Evolutionary conservation across 1,140 invertebrate genomes (phyloP).

Genomic region (Bombus turneri): DNA sequence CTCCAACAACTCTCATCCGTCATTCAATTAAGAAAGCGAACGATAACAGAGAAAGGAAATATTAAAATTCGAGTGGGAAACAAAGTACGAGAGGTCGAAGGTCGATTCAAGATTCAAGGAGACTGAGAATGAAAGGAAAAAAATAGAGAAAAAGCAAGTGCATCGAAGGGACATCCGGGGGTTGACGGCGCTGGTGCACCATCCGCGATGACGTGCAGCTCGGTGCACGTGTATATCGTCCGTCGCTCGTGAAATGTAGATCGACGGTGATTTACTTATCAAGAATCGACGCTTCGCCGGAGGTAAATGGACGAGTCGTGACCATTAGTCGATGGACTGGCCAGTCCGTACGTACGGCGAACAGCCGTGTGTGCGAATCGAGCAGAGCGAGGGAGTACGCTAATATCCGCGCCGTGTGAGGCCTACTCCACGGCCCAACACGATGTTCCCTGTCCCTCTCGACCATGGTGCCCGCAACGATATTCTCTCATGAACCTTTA

Average conservation of each 20-base stretch:
- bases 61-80: not conserved
- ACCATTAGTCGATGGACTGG: conserved; percentile 79
- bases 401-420: conserved; percentile 75
- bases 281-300: conserved; percentile 81
- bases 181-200: conserved; percentile 10
- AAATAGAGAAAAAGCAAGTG: conserved; percentile 10
- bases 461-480: not conserved
- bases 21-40: too few relatives aligned
- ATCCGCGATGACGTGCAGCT: conserved; percentile 2
- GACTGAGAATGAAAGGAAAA: not conserved
- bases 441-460: conserved; percentile 39
- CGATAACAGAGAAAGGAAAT: too few relatives aligned
- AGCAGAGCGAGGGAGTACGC: conserved; percentile 61
- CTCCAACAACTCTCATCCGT: too few relatives aligned
- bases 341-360: conserved; percentile 53
- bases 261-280: conserved; percentile 82
- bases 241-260: conserved; percentile 76
- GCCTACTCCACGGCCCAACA: conserved; percentile 57
- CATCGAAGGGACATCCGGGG: conserved; percentile 27
- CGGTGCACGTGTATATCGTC: conserved; percentile 53
- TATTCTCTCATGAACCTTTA: conserved; percentile 33
- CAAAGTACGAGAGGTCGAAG: not conserved
- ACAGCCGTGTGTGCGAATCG: conserved; percentile 67
- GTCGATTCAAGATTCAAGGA: too few relatives aligned
- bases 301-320: conserved; percentile 83